Evolutionary conservation across 2,797 vertebrate species (phyloP), one percentile per base, ranked within the genome.

Genomic region (Galaxias olidus): DNA sequence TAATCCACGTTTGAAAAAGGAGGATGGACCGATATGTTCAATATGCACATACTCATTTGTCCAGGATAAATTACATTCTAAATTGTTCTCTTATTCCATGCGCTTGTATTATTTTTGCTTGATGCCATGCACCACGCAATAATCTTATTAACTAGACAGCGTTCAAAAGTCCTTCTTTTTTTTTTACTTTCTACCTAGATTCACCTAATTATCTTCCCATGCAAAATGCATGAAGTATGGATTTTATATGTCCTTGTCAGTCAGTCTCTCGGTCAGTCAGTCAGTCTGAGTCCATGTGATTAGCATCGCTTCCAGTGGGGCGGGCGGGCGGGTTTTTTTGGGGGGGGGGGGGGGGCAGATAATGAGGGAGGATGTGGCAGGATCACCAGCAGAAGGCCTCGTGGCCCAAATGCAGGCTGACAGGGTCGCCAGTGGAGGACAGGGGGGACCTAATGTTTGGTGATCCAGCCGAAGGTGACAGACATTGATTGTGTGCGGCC

Each of bases 161-260:
- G 69, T 77, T 1, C 30, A n/a, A 52, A 70, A 59, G 63, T 68
- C 3, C 68, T 30, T 30, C 30, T 30, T 30, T 3, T 30, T 30
- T 30, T 71, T 80, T 84, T 75, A 79, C 51, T 56, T 67, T 10
- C 61, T 54, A 17, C 14, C 30, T 13, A 55, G 83, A 77, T 81
- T 48, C 42, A 18, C 50, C 76, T 80, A 80, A 89, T 86, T 85
- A 83, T 66, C 63, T 70, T 56, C 44, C 75, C 79, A 91, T 90
- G 84, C 74, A 88, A 91, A 89, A 89, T 88, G 81, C 84, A 90
- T 92, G 84, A 91, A 88, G 85, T 88, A 89, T 91, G 81, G 88
- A 91, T 90, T 89, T 89, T 82, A 89, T 73, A 72, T 88, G 81
- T 86, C 79, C 73, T 69, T 82, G 76, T 78, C 85, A 57, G 63